phyloP scores from a whole-genome alignment of 2,797 vertebrate species.

The Mareca penelope region DNA sequence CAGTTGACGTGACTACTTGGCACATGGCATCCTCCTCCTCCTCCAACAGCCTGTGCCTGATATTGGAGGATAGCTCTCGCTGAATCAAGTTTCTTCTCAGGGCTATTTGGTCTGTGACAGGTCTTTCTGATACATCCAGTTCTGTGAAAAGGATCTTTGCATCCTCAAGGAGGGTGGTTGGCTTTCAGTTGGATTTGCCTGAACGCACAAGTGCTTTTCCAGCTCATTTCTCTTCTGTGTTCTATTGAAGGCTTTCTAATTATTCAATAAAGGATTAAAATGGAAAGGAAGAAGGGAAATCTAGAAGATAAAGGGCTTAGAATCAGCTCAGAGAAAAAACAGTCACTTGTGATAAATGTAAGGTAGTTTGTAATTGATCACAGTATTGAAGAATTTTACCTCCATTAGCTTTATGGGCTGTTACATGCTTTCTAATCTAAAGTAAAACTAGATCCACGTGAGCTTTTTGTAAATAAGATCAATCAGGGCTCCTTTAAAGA shows the following conservation, averaged over 20 bases:
- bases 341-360: slow-evolving; percentile 58
- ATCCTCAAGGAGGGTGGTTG: not conserved
- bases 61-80: not conserved
- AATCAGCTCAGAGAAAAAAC: slow-evolving; percentile 43
- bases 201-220: not conserved
- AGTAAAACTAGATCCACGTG: slow-evolving; percentile 34
- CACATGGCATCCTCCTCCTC: not conserved
- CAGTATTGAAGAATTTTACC: slow-evolving; percentile 45
- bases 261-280: not conserved
- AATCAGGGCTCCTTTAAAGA: slow-evolving; percentile 39
- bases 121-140: not conserved
- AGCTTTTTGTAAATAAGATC: slow-evolving; percentile 58
- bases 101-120: not conserved
- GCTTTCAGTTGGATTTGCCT: not conserved
- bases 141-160: not conserved
- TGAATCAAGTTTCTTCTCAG: not conserved
- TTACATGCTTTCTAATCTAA: not conserved
- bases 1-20: fast-evolving
- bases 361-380: slow-evolving; percentile 44
- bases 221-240: not conserved
- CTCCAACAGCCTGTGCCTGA: not conserved
- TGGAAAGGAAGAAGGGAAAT: not conserved
- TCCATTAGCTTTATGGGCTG: slow-evolving; percentile 27
- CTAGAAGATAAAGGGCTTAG: slow-evolving; percentile 39
- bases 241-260: slow-evolving; percentile 19